phyloP scores from a whole-genome alignment of 2,888 invertebrate genomes.

The Kryphioiulus occultus region DNA sequence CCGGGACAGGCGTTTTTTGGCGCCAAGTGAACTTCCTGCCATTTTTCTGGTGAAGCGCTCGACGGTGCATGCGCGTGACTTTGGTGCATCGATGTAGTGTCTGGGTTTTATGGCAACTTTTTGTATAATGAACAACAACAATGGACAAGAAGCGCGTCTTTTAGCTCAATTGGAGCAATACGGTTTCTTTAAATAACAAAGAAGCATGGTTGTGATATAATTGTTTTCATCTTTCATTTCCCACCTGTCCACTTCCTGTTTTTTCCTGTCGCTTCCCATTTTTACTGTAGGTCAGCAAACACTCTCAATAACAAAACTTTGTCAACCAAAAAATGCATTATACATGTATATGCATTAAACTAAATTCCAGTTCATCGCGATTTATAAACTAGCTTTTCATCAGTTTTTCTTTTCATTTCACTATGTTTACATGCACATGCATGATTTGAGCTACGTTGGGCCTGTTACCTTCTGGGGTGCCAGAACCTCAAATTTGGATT shows the following conservation, averaged over 20 bases:
- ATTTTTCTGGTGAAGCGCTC: constrained; percentile 10
- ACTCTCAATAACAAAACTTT: constrained; percentile 17
- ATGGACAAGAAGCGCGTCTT: constrained; percentile 33
- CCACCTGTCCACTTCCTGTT: neutral
- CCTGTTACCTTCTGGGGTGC: too few species aligned
- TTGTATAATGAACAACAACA: constrained; percentile 36
- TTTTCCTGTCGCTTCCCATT: neutral
- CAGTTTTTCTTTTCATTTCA: neutral
- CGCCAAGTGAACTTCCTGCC: constrained; percentile 56
- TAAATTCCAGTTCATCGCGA: neutral
- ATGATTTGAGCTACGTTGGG: too few species aligned
- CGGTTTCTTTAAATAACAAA: constrained; percentile 44
- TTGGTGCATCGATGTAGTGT: constrained; percentile 21
- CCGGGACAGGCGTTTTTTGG: constrained; percentile 58
- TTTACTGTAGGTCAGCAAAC: neutral
- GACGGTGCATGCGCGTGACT: neutral
- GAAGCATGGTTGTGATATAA: constrained; percentile 47
- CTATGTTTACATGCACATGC: too few species aligned
- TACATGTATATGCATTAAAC: neutral
- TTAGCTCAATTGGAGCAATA: constrained; percentile 47
- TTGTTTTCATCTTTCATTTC: constrained; percentile 41
- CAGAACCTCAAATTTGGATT: too few species aligned
- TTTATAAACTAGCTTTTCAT: neutral
- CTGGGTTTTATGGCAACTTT: neutral
- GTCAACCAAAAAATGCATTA: neutral